Evolutionary conservation across 1,140 invertebrate genomes (phyloP).

Genomic region (Eupristina koningsbergeri): DNA sequence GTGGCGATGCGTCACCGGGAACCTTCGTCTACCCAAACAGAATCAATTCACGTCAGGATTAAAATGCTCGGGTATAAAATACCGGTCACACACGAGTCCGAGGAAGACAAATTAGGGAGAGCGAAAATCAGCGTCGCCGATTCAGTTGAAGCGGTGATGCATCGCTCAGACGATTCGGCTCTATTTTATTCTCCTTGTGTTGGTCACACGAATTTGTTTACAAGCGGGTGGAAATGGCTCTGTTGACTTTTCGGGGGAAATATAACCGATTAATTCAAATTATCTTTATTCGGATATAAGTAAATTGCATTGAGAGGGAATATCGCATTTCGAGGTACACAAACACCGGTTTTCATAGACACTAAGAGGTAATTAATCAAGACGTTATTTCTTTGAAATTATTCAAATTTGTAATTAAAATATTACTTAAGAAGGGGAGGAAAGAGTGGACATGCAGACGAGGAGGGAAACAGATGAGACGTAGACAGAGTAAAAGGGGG

Average conservation of each 20-base stretch:
- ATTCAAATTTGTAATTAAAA: neutral
- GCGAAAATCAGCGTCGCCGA: conserved; percentile 52
- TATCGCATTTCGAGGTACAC: neutral
- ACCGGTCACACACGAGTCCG: conserved; percentile 50
- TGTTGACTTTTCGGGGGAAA: neutral
- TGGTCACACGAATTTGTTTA: neutral
- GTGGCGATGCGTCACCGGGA: conserved; percentile 58
- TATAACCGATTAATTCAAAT: no score
- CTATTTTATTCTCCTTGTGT: neutral
- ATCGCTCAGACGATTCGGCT: neutral
- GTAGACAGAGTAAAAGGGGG: conserved; percentile 40
- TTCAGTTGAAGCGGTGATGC: conserved; percentile 22
- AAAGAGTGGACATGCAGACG: neutral
- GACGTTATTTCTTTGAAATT: no score
- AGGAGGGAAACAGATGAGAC: conserved; percentile 27
- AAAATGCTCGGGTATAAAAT: conserved; percentile 71
- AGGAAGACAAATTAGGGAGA: conserved; percentile 61
- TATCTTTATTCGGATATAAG: no score
- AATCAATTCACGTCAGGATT: conserved; percentile 74
- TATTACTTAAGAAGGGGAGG: neutral
- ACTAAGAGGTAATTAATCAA: no score
- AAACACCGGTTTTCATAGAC: neutral
- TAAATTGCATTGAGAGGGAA: no score
- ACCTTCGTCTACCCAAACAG: conserved; percentile 65
- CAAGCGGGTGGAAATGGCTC: neutral